Percentiles rank a stretch among this genome's conserved stretches.
These are phyloP conservation scores for Musca domestica DNA, from an alignment of 1,140 invertebrate species.

Conservation along the genomic window DNA sequence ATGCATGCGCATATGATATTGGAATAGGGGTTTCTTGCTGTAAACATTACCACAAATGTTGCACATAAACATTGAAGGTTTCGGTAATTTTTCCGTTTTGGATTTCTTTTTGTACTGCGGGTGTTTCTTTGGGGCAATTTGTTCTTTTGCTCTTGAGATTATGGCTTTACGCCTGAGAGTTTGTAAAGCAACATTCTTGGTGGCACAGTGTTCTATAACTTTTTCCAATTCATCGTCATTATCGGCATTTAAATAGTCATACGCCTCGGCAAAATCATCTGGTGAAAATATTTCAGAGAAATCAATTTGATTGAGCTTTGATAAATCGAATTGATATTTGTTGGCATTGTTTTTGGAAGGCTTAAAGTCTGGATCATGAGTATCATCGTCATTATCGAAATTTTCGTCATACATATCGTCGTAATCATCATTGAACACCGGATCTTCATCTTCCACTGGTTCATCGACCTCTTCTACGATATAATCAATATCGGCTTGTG, in stretches of 20 bases:
- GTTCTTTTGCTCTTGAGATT: not conserved
- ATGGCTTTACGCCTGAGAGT: too few species aligned
- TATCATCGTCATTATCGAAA: not conserved
- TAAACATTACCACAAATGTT: conserved; percentile 43
- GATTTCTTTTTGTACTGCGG: not conserved
- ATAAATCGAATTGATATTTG: not conserved
- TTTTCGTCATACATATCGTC: conserved; percentile 8
- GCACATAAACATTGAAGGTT: conserved; percentile 31
- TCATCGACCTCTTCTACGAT: conserved; percentile 12
- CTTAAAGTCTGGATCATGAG: not conserved
- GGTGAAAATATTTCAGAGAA: not conserved
- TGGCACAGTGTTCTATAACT: conserved; percentile 13
- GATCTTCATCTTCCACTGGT: conserved; percentile 24
- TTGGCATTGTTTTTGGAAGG: not conserved
- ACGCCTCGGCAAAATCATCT: conserved; percentile 8
- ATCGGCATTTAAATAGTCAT: not conserved
- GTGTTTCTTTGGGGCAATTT: not conserved
- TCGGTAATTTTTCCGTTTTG: conserved; percentile 1
- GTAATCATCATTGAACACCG: not conserved
- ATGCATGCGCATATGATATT: conserved; percentile 40
- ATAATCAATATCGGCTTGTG: not conserved
- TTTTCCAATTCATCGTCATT: not conserved
- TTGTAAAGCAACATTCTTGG: not conserved
- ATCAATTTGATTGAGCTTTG: not conserved
- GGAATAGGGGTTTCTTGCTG: conserved; percentile 36